Evolutionary conservation across 2,113 vertebrate species (phyloP).

Genomic region (Maccullochella peelii): DNA sequence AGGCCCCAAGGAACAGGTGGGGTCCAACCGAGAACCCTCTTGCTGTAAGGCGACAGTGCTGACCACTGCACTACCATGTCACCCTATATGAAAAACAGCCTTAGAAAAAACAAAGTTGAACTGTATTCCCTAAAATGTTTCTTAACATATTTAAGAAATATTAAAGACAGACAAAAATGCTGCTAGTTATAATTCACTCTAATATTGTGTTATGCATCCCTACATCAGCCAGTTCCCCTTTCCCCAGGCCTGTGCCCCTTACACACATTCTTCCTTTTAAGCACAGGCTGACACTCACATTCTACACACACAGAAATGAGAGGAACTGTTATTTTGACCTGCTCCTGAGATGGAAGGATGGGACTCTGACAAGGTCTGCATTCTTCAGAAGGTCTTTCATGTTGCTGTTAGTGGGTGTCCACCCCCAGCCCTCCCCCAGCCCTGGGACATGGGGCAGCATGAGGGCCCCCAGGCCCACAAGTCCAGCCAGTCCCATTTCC

Average conservation of each 20-base stretch:
- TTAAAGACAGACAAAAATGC: not conserved
- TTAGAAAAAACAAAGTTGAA: not conserved
- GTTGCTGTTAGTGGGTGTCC: conserved; percentile 76
- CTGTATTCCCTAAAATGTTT: not conserved
- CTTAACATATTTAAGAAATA: not conserved
- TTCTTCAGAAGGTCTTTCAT: conserved; percentile 75
- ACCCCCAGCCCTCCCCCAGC: conserved; percentile 56
- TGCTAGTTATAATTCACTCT: not conserved
- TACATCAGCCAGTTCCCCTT: conserved; percentile 29
- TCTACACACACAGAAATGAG: conserved; percentile 58
- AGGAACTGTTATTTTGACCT: conserved; percentile 71
- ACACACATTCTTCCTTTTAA: conserved; percentile 54
- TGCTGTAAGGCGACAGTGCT: too few species aligned
- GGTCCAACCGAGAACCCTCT: too few species aligned
- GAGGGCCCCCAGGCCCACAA: conserved; percentile 75
- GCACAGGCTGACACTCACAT: conserved; percentile 53
- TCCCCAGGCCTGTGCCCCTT: conserved; percentile 29
- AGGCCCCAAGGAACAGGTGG: too few species aligned
- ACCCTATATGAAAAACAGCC: too few species aligned
- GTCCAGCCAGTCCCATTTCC: conserved; percentile 74
- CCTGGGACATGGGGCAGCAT: conserved; percentile 61
- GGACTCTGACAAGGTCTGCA: conserved; percentile 69
- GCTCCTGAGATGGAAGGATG: conserved; percentile 69
- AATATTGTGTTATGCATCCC: conserved; percentile 41
- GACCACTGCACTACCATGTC: too few species aligned